Evolutionary conservation across 2,888 invertebrate genomes (phyloP).

Genomic region (Eledone cirrhosa): DNA sequence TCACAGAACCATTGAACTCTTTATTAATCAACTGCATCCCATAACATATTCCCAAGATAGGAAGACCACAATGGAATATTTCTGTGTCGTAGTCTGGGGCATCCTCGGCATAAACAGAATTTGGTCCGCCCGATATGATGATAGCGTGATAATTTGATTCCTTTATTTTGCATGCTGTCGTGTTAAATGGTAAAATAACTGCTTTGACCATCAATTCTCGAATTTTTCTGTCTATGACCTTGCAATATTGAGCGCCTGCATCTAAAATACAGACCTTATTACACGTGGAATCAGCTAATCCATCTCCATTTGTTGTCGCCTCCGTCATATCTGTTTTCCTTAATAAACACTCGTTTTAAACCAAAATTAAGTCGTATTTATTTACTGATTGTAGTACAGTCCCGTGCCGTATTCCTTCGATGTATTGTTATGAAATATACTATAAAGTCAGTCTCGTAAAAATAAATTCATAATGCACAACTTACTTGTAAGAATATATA

Average conservation of each 20-base stretch:
- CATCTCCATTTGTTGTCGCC: not conserved
- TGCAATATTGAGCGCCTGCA: conserved; percentile 99
- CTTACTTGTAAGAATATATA: too few species aligned
- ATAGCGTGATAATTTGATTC: conserved; percentile 86
- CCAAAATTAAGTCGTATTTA: too few species aligned
- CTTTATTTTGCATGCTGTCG: conserved; percentile 80
- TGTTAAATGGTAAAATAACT: conserved; percentile 91
- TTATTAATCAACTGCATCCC: conserved; percentile 99
- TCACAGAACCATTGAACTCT: conserved; percentile 92
- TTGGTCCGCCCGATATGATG: conserved; percentile 97
- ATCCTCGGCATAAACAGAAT: conserved; percentile 93
- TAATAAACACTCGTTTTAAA: not conserved
- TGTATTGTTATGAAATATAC: too few species aligned
- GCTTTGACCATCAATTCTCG: conserved; percentile 93
- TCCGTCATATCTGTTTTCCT: not conserved
- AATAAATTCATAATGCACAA: too few species aligned
- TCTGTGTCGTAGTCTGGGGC: conserved; percentile 94
- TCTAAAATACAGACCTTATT: conserved; percentile 86
- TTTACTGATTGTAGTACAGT: too few species aligned
- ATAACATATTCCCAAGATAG: conserved; percentile 96
- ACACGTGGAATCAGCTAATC: not conserved
- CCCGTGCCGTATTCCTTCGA: too few species aligned
- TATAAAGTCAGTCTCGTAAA: too few species aligned
- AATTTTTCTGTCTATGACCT: conserved; percentile 88
- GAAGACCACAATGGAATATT: conserved; percentile 93